Conservation (phyloP, 2,888 invertebrate species). For the Rhagonycha lutea region DNA sequence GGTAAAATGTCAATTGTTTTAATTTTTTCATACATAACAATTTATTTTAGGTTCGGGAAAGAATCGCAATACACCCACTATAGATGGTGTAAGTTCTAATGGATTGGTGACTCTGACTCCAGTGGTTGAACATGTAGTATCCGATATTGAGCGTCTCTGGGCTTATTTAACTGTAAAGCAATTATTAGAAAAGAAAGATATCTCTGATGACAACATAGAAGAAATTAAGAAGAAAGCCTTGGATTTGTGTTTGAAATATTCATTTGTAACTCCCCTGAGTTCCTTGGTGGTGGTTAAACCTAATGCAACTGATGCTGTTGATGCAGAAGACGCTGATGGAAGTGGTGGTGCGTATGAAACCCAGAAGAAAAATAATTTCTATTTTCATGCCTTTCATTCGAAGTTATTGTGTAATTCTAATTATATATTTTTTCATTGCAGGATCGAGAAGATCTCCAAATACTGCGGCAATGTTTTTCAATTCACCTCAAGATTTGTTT, state of each 20-base stretch:
- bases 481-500: too few relatives aligned
- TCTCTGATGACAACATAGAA: constrained; percentile 37
- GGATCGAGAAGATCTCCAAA: too few relatives aligned
- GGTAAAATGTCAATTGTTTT: constrained; percentile 23
- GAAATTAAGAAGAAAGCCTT: constrained; percentile 59
- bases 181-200: constrained; percentile 58
- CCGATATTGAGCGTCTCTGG: constrained; percentile 62
- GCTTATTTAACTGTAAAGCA: constrained; percentile 70
- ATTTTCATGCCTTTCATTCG: too few relatives aligned
- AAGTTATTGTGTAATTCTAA: too few relatives aligned
- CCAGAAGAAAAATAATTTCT: background rate
- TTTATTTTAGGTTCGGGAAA: background rate
- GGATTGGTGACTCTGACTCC: constrained; percentile 6
- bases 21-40: background rate
- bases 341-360: too few relatives aligned
- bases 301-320: constrained; percentile 58
- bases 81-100: background rate
- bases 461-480: too few relatives aligned
- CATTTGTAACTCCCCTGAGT: constrained; percentile 70
- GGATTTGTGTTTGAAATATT: constrained; percentile 64
- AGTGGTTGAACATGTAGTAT: constrained; percentile 2
- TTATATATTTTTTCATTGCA: too few relatives aligned
- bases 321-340: constrained; percentile 55
- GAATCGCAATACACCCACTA: background rate
- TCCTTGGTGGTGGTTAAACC: constrained; percentile 70